Evolutionary conservation across 2,113 vertebrate genomes (phyloP).

Genomic region (Bubo blakistoni): DNA sequence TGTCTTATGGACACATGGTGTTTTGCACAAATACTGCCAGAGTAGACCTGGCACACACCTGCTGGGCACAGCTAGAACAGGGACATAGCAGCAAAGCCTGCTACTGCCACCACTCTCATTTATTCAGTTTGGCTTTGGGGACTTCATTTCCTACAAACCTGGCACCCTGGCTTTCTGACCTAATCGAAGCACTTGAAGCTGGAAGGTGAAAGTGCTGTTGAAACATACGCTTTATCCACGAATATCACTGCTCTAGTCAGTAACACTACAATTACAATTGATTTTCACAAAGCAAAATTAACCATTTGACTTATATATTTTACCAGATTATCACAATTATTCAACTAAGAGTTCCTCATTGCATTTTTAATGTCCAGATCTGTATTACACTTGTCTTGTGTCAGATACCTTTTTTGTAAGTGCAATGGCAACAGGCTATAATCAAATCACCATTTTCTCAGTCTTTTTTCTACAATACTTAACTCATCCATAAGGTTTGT

Average conservation of each 20-base stretch:
- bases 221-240: background rate
- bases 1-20: rapidly evolving
- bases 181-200: background rate
- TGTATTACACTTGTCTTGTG: background rate
- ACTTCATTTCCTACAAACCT: background rate
- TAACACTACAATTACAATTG: background rate
- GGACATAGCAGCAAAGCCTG: background rate
- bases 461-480: background rate
- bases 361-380: background rate
- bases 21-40: background rate
- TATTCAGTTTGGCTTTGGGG: background rate
- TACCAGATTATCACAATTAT: background rate
- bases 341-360: background rate
- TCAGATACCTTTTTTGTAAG: background rate
- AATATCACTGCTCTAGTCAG: background rate
- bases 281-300: background rate
- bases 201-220: background rate
- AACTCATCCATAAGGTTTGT: background rate
- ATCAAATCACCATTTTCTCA: background rate
- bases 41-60: background rate
- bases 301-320: rapidly evolving
- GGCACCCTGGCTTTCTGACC: background rate
- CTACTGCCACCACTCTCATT: background rate
- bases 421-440: background rate
- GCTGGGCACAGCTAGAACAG: background rate